phyloP scores from a whole-genome alignment of 2,797 vertebrate species.

The Pantherophis alleghaniensis region DNA sequence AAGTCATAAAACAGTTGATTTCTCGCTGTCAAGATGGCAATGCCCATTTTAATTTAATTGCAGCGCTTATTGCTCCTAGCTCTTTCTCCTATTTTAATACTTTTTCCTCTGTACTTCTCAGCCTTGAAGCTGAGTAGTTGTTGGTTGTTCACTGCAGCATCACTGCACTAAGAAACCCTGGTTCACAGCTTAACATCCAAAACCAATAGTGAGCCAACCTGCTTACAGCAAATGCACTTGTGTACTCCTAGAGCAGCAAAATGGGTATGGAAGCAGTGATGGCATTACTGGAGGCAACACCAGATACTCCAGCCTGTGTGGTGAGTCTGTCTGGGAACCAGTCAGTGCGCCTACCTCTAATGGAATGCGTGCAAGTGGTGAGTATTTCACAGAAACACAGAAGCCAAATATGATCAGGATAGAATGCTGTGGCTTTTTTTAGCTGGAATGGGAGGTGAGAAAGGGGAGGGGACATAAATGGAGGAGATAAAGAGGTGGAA shows the following conservation, averaged over 20 bases:
- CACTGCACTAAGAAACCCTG: neutral
- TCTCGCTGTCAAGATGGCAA: neutral
- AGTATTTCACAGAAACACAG: conserved; percentile 51
- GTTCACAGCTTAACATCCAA: neutral
- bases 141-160: neutral
- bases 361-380: conserved; percentile 97
- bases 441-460: no score
- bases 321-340: conserved; percentile 93
- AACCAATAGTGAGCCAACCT: neutral
- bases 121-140: neutral
- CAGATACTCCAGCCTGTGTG: conserved; percentile 87
- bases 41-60: neutral
- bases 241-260: conserved; percentile 85
- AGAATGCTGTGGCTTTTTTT: neutral
- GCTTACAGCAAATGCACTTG: fast-evolving
- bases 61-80: neutral
- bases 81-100: neutral
- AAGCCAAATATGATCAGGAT: neutral
- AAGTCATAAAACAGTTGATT: neutral
- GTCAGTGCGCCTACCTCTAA: conserved; percentile 87
- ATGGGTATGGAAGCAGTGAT: conserved; percentile 94
- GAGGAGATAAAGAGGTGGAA: neutral
- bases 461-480: neutral
- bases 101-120: neutral
- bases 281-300: conserved; percentile 87